Percentiles rank a stretch among this genome's conserved stretches.
Conservation (phyloP, 2,888 invertebrate species). For the Dryocosmus kuriphilus region DNA sequence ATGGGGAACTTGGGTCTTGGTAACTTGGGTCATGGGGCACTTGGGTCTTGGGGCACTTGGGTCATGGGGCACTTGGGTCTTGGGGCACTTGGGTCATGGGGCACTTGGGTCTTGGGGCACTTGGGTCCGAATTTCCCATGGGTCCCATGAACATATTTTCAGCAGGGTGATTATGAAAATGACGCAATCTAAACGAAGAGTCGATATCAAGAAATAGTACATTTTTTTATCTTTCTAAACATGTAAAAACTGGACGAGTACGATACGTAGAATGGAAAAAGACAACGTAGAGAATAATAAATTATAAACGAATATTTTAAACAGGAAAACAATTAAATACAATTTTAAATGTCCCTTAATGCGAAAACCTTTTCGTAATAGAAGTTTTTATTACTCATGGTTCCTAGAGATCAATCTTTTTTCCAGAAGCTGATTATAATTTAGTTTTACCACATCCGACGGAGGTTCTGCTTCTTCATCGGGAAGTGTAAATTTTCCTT, state of each 20-base stretch:
- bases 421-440: conserved; percentile 60
- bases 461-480: conserved; percentile 56
- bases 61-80: no score
- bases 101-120: no score
- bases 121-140: no score
- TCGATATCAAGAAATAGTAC: not conserved
- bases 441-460: conserved; percentile 50
- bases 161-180: not conserved
- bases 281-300: not conserved
- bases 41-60: no score
- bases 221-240: not conserved
- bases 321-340: not conserved
- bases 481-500: conserved; percentile 73
- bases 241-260: not conserved
- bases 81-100: no score
- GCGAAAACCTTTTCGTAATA: not conserved
- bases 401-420: conserved; percentile 50
- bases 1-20: no score
- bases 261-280: not conserved
- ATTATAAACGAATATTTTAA: not conserved
- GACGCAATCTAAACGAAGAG: not conserved
- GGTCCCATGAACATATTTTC: no score
- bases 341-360: not conserved
- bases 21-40: no score
- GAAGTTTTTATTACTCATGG: not conserved